Conservation (phyloP, 2,113 vertebrate species). For the Kryptolebias marmoratus region DNA sequence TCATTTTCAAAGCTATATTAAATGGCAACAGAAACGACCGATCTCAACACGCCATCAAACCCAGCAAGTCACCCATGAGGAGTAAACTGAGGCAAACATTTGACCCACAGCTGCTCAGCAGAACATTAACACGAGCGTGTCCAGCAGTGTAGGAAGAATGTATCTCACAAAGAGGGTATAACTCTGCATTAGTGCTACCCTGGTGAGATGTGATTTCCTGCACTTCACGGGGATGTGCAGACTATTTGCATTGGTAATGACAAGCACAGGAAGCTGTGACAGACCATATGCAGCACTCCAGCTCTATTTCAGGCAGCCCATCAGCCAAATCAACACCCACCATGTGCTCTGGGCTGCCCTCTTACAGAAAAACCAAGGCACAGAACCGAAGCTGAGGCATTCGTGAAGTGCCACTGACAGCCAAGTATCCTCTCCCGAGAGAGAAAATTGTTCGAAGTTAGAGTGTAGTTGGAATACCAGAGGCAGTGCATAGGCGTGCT, state of each 20-base stretch:
- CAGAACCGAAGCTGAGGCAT: conserved; percentile 42
- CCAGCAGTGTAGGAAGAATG: neutral
- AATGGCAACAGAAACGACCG: neutral
- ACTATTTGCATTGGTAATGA: conserved; percentile 48
- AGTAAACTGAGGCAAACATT: conserved; percentile 7
- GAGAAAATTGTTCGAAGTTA: conserved; percentile 51
- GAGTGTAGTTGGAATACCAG: conserved; percentile 41
- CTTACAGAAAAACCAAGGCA: conserved; percentile 40
- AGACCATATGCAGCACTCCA: conserved; percentile 55
- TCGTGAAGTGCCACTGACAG: conserved; percentile 53
- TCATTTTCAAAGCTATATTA: neutral
- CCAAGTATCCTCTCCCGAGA: conserved; percentile 44
- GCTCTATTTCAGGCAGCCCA: conserved; percentile 59
- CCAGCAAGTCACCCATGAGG: neutral
- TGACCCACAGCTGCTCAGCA: conserved; percentile 13
- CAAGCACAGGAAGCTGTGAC: conserved; percentile 41
- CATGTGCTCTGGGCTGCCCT: conserved; percentile 53
- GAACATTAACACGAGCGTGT: neutral
- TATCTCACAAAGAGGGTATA: conserved; percentile 1
- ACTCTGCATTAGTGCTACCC: neutral
- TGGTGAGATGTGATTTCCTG: neutral
- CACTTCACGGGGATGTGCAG: conserved; percentile 20
- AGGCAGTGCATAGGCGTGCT: conserved; percentile 16
- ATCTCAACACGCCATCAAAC: neutral
- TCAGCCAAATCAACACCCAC: conserved; percentile 66